phyloP scores from a whole-genome alignment of 2,888 invertebrate genomes.

The Noctua pronuba region DNA sequence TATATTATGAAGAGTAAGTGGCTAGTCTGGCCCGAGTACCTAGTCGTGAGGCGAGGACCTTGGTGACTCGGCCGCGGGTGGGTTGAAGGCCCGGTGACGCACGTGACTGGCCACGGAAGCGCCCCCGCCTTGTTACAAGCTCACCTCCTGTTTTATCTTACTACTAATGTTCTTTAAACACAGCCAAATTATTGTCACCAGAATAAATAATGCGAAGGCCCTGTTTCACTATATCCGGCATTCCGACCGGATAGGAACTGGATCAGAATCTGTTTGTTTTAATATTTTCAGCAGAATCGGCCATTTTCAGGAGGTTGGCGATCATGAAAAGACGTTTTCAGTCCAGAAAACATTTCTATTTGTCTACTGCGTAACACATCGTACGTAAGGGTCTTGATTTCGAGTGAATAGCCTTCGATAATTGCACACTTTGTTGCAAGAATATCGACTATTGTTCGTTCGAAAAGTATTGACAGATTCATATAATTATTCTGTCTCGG shows the following conservation, averaged over 20 bases:
- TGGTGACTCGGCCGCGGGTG: conserved; percentile 69
- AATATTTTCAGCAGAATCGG: neutral
- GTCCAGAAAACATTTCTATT: neutral
- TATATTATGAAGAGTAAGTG: conserved; percentile 49
- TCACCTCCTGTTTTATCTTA: conserved; percentile 50
- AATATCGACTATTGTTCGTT: conserved; percentile 32
- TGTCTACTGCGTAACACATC: conserved; percentile 21
- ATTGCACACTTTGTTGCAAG: conserved; percentile 34
- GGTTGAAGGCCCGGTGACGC: conserved; percentile 81
- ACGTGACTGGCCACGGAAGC: conserved; percentile 72
- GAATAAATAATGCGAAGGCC: conserved; percentile 1
- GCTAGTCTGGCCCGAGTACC: conserved; percentile 57
- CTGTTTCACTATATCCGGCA: neutral
- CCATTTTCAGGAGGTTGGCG: neutral
- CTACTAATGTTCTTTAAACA: conserved; percentile 20
- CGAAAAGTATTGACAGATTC: conserved; percentile 42
- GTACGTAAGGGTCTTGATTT: neutral
- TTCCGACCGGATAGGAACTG: neutral
- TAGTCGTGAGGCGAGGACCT: conserved; percentile 70
- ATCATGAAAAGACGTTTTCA: neutral
- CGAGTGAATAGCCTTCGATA: conserved; percentile 32
- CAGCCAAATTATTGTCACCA: conserved; percentile 14
- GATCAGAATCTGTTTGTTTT: conserved; percentile 3
- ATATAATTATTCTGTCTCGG: conserved; percentile 31
- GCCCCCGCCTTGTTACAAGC: conserved; percentile 59